Percentiles rank a stretch among this genome's conserved stretches.
Conservation (phyloP, 2,797 vertebrate species). For the Cichlasoma orientale region DNA sequence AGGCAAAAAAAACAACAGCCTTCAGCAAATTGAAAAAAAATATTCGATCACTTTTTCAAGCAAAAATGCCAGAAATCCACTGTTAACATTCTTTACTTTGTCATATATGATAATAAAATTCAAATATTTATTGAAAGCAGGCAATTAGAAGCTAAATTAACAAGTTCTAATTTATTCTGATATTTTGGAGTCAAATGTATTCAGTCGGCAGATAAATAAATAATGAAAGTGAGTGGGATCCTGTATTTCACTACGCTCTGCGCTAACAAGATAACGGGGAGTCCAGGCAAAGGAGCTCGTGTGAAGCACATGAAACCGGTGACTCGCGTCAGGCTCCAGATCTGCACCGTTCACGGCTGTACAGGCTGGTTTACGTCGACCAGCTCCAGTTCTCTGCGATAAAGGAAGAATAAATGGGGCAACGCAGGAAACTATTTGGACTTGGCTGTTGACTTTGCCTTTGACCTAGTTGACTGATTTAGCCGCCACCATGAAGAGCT, state of each 20-base stretch:
- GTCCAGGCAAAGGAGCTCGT: not conserved
- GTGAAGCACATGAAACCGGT: not conserved
- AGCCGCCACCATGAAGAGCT: not conserved
- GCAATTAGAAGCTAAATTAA: not conserved
- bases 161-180: not conserved
- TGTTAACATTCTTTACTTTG: not conserved
- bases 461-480: slow-evolving; percentile 27
- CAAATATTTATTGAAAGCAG: not conserved
- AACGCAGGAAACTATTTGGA: slow-evolving; percentile 21
- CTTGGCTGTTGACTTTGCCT: slow-evolving; percentile 30
- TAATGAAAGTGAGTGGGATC: not conserved
- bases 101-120: not conserved
- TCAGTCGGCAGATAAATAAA: not conserved
- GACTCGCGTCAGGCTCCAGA: not conserved
- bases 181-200: not conserved
- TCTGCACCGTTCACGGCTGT: not conserved
- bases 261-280: not conserved
- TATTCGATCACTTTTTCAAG: not conserved
- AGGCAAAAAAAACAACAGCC: not conserved
- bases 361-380: not conserved
- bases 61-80: not conserved
- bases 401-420: slow-evolving; percentile 32
- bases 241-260: not conserved
- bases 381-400: slow-evolving; percentile 1
- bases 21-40: slow-evolving; percentile 29